A percentile compares a stretch with the other conserved stretches of the same genome.
phyloP scores from a whole-genome alignment of 35 echinoderm and acorn worm species.

The Anneissia japonica region DNA sequence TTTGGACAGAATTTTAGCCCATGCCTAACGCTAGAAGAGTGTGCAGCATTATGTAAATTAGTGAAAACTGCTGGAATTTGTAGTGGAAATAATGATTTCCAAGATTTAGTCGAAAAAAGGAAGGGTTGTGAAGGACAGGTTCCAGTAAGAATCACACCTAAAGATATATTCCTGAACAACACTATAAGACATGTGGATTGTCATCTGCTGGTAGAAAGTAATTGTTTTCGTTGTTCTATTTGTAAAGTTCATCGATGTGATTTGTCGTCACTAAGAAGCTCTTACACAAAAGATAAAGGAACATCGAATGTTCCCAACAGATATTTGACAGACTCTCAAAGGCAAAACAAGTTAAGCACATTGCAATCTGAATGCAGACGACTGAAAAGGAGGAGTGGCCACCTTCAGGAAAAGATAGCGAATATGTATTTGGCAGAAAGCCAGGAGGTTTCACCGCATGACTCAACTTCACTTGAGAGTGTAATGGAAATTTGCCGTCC shows the following conservation, averaged over 20 bases:
- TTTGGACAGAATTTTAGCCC: background rate
- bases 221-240: background rate
- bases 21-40: background rate
- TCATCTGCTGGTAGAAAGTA: background rate
- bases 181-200: conserved; percentile 33
- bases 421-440: background rate
- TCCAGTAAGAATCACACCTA: background rate
- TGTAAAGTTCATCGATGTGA: background rate
- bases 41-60: background rate
- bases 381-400: background rate
- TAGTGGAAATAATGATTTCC: conserved; percentile 27
- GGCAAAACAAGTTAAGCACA: background rate
- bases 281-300: background rate
- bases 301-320: background rate
- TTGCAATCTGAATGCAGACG: background rate
- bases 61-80: conserved; percentile 14
- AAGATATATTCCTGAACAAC: background rate
- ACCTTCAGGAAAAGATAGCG: background rate
- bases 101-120: background rate
- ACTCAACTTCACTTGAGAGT: background rate
- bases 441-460: background rate
- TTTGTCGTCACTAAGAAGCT: background rate
- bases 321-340: background rate
- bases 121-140: background rate
- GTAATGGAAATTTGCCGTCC: background rate